Conservation (phyloP, 2,113 vertebrate genomes). For the Stomatorhinus ivindoensis region DNA sequence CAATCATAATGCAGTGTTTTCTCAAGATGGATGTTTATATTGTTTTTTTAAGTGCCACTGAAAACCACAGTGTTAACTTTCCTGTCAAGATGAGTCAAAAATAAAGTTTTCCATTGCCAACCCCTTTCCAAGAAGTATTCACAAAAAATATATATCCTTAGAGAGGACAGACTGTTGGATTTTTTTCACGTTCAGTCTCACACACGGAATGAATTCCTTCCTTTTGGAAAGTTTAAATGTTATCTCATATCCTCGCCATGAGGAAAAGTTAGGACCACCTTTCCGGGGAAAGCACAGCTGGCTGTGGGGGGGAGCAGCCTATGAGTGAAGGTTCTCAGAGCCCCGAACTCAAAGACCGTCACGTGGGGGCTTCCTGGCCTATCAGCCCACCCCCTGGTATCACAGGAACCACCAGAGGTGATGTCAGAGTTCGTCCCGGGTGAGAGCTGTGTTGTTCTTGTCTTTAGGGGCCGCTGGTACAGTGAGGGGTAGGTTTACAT, state of each 20-base stretch:
- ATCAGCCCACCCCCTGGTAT: neutral
- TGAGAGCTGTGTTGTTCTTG: neutral
- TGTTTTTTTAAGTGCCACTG: neutral
- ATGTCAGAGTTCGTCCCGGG: neutral
- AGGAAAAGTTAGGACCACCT: constrained; percentile 6
- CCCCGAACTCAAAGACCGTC: neutral
- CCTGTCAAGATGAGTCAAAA: neutral
- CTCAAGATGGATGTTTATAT: neutral
- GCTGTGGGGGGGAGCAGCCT: neutral
- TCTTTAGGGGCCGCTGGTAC: neutral
- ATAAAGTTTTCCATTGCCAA: neutral
- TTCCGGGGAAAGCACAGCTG: neutral
- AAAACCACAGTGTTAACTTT: neutral
- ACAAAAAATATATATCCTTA: neutral
- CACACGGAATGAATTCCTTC: neutral
- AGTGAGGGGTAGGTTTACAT: neutral
- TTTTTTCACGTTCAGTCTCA: neutral
- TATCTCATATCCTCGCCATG: constrained; percentile 12
- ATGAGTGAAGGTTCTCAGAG: neutral
- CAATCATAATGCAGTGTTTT: neutral
- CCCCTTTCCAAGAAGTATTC: neutral
- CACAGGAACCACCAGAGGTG: neutral
- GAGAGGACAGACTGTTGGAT: neutral
- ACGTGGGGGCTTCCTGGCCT: neutral
- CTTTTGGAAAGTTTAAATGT: neutral